Percentiles rank a stretch among this genome's conserved stretches.
phyloP scores from a whole-genome alignment of 2,888 invertebrate genomes.

The Monopis laevigella region DNA sequence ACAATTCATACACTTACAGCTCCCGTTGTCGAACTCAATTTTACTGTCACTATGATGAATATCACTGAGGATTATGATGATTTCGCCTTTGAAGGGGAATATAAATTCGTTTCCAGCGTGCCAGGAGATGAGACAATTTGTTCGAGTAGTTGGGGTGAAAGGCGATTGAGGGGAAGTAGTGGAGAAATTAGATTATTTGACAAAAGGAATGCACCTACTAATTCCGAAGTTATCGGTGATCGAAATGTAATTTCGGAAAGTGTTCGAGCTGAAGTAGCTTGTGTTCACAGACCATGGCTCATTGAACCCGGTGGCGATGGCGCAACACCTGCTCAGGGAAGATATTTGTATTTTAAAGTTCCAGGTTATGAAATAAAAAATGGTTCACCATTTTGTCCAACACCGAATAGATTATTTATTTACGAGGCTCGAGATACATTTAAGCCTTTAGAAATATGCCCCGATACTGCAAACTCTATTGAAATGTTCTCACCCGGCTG shows the following conservation, averaged over 20 bases:
- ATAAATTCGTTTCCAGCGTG: conserved; percentile 70
- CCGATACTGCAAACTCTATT: conserved; percentile 62
- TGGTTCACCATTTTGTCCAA: conserved; percentile 67
- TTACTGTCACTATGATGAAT: conserved; percentile 81
- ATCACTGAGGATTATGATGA: conserved; percentile 82
- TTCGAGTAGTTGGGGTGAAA: conserved; percentile 71
- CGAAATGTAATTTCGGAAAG: conserved; percentile 62
- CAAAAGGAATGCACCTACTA: conserved; percentile 55
- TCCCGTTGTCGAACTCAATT: conserved; percentile 75
- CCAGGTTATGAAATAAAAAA: conserved; percentile 70
- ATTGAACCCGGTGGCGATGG: conserved; percentile 81
- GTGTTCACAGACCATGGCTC: conserved; percentile 80
- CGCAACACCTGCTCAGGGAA: conserved; percentile 63
- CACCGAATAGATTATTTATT: conserved; percentile 75
- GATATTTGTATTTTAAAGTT: conserved; percentile 77
- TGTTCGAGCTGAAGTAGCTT: conserved; percentile 64
- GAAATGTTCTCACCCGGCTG: conserved; percentile 79
- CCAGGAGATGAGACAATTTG: conserved; percentile 69
- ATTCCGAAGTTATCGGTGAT: conserved; percentile 55
- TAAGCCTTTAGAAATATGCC: conserved; percentile 73
- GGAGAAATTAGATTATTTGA: conserved; percentile 77
- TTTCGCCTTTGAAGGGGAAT: conserved; percentile 81
- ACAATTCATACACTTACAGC: conserved; percentile 75
- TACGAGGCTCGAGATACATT: conserved; percentile 75
- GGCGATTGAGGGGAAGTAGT: conserved; percentile 74